Evolutionary conservation across 2,888 invertebrate genomes (phyloP).

Genomic region (Xylota sylvarum): DNA sequence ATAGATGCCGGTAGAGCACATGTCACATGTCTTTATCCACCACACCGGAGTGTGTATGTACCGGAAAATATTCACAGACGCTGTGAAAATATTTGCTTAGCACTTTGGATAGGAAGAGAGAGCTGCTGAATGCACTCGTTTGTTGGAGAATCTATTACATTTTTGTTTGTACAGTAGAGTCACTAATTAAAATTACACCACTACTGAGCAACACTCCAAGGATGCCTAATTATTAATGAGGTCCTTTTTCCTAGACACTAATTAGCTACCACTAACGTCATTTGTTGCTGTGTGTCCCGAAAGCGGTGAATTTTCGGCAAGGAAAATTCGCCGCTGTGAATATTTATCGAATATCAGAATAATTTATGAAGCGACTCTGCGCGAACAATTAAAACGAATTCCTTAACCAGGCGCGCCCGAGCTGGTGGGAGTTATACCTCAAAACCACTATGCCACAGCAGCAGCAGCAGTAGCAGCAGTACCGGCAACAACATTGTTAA

Average conservation of each 20-base stretch:
- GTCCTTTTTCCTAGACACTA: slow-evolving; percentile 65
- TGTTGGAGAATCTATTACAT: slow-evolving; percentile 65
- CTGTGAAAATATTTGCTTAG: slow-evolving; percentile 68
- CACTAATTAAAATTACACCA: slow-evolving; percentile 65
- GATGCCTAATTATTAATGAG: slow-evolving; percentile 63
- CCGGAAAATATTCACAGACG: slow-evolving; percentile 61
- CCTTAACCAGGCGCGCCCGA: slow-evolving; percentile 13
- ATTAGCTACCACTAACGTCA: slow-evolving; percentile 62
- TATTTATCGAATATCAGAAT: slow-evolving; percentile 66
- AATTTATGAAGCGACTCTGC: slow-evolving; percentile 60
- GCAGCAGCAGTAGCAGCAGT: background rate
- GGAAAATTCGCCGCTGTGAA: slow-evolving; percentile 29
- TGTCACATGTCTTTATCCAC: slow-evolving; percentile 43
- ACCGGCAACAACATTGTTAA: slow-evolving; percentile 39
- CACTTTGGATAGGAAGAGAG: slow-evolving; percentile 35
- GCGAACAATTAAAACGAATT: slow-evolving; percentile 54
- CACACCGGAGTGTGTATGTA: background rate
- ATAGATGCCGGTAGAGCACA: slow-evolving; percentile 6
- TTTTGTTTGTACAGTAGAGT: slow-evolving; percentile 60
- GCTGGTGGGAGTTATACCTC: slow-evolving; percentile 17
- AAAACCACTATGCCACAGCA: slow-evolving; percentile 33
- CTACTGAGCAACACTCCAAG: slow-evolving; percentile 28
- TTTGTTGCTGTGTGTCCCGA: slow-evolving; percentile 21
- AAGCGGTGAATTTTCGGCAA: background rate
- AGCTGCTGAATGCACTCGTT: slow-evolving; percentile 51